Percentiles rank a stretch among this genome's conserved stretches.
Evolutionary conservation across 1,140 invertebrate genomes (phyloP).

Genomic region (Mactra quadrangularis): DNA sequence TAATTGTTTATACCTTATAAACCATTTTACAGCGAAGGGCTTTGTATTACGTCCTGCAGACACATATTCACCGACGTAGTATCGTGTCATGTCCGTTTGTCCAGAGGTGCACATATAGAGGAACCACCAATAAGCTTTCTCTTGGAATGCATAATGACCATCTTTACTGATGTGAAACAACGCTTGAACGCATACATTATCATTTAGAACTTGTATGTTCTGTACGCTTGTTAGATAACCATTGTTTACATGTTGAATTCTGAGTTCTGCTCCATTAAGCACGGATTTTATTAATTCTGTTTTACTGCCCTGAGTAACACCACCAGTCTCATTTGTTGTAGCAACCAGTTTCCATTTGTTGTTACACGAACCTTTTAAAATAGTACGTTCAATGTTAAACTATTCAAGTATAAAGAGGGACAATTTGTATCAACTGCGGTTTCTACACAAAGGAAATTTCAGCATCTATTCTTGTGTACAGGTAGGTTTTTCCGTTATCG

Average conservation of each 20-base stretch:
- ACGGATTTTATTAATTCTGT: background rate
- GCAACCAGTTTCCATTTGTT: background rate
- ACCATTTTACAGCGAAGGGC: background rate
- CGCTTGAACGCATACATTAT: background rate
- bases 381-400: too few relatives aligned
- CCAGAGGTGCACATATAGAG: background rate
- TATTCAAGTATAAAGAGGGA: too few relatives aligned
- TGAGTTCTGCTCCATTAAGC: background rate
- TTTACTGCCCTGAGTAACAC: background rate
- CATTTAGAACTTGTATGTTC: background rate
- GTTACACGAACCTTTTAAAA: background rate
- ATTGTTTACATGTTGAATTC: background rate
- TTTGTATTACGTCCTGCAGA: background rate
- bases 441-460: too few relatives aligned
- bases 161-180: background rate
- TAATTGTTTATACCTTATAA: background rate
- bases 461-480: too few relatives aligned
- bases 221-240: background rate
- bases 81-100: background rate
- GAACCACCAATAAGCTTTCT: conserved; percentile 10
- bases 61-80: background rate
- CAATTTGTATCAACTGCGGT: too few relatives aligned
- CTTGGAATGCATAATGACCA: background rate
- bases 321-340: background rate
- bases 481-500: too few relatives aligned